Evolutionary conservation across 2,888 invertebrate species (phyloP).

Genomic region (Liposcelis brunnea): DNA sequence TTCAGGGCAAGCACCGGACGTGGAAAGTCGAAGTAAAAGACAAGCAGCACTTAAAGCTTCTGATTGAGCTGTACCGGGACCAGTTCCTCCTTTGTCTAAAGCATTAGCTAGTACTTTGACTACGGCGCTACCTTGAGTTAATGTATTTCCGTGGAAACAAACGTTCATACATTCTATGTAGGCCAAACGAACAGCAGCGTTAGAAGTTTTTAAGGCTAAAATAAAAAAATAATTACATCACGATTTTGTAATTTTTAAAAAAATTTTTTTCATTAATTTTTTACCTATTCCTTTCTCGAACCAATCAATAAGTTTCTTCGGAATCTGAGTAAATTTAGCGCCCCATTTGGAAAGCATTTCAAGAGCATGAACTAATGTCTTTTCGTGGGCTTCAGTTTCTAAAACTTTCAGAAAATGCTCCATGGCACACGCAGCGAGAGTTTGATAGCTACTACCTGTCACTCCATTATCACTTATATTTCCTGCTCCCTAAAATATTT

Average conservation of each 20-base stretch:
- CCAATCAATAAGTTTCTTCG: slow-evolving; percentile 38
- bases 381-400: slow-evolving; percentile 82
- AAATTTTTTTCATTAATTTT: too few relatives aligned
- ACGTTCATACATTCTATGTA: slow-evolving; percentile 60
- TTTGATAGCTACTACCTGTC: slow-evolving; percentile 35
- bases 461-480: slow-evolving; percentile 54
- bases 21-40: slow-evolving; percentile 43
- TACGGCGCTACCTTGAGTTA: slow-evolving; percentile 30
- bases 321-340: slow-evolving; percentile 31
- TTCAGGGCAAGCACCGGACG: slow-evolving; percentile 26
- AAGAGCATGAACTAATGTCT: slow-evolving; percentile 63
- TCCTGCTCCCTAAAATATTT: slow-evolving; percentile 40
- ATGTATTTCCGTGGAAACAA: slow-evolving; percentile 38
- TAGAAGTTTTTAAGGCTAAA: slow-evolving; percentile 50
- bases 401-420: slow-evolving; percentile 58
- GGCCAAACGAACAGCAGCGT: slow-evolving; percentile 55
- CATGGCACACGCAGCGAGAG: slow-evolving; percentile 40
- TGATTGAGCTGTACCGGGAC: background rate
- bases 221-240: background rate
- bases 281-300: slow-evolving; percentile 45
- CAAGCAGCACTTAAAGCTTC: slow-evolving; percentile 55
- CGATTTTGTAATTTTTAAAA: too few relatives aligned
- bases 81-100: slow-evolving; percentile 41
- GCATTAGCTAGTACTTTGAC: slow-evolving; percentile 48
- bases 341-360: slow-evolving; percentile 72